A percentile compares a stretch with the other conserved stretches of the same genome.
Evolutionary conservation across 1,140 invertebrate species (phyloP).

Genomic region (Ruditapes philippinarum): DNA sequence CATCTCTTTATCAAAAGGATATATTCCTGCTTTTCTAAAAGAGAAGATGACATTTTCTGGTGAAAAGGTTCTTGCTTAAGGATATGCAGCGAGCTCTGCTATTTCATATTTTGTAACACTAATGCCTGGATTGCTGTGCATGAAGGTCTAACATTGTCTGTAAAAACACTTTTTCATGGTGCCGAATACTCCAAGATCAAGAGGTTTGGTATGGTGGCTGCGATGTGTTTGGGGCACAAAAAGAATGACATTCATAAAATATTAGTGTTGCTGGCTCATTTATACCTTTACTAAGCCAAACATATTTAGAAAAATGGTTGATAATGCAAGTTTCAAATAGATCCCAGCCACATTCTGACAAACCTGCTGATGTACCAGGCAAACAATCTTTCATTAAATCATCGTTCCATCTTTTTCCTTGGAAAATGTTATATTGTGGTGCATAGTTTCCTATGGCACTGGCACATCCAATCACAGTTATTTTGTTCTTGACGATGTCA

Average conservation of each 20-base stretch:
- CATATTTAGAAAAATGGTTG: neutral
- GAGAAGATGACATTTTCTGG: neutral
- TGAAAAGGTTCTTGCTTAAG: neutral
- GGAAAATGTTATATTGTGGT: conserved; percentile 2
- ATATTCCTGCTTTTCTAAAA: neutral
- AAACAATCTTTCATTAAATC: neutral
- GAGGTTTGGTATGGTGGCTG: neutral
- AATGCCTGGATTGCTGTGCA: neutral
- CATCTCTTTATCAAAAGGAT: neutral
- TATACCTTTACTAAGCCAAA: neutral
- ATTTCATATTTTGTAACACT: neutral
- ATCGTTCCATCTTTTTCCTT: conserved; percentile 13
- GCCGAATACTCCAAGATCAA: neutral
- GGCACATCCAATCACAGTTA: conserved; percentile 35
- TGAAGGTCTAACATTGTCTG: neutral
- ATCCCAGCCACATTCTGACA: conserved; percentile 10
- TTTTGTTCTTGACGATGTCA: neutral
- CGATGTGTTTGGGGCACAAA: neutral
- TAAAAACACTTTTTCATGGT: neutral
- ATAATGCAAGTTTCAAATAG: conserved; percentile 2
- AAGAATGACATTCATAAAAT: neutral
- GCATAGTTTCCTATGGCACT: conserved; percentile 16
- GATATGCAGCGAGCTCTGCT: neutral
- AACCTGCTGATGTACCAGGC: neutral
- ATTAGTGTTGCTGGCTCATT: neutral